These are phyloP conservation scores for Eupleurogrammus muticus DNA, from an alignment of 2,797 vertebrate species.

Conservation along the genomic window DNA sequence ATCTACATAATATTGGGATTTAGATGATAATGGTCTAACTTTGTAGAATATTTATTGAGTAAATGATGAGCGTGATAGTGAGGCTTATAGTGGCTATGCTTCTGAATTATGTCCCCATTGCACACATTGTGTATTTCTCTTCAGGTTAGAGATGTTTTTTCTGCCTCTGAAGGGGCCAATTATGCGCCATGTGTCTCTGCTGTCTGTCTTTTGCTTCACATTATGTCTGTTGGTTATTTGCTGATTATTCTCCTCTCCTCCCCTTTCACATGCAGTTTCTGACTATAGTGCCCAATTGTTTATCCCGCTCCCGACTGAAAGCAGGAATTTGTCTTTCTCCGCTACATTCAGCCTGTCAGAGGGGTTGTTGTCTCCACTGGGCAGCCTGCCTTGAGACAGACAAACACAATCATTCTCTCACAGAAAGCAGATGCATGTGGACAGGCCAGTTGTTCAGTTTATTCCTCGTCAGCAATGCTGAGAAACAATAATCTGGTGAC, in stretches of 20 bases:
- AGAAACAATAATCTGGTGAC: constrained; percentile 24
- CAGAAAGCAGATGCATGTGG: constrained; percentile 31
- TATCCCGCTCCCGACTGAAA: constrained; percentile 51
- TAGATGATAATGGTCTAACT: background rate
- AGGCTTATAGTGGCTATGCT: background rate
- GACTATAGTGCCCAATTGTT: constrained; percentile 48
- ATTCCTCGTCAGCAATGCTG: constrained; percentile 19
- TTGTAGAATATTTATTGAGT: background rate
- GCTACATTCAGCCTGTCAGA: constrained; percentile 39
- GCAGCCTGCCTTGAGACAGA: constrained; percentile 44
- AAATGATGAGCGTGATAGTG: background rate
- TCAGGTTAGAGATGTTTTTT: constrained; percentile 12
- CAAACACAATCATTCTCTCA: constrained; percentile 56
- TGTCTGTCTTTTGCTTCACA: constrained; percentile 31
- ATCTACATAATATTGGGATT: no score
- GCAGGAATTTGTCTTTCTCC: constrained; percentile 44
- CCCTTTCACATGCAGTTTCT: constrained; percentile 21
- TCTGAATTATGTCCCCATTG: constrained; percentile 16
- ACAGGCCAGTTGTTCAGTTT: constrained; percentile 31
- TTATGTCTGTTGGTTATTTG: constrained; percentile 28
- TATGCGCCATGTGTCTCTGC: constrained; percentile 54
- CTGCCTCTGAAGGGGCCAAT: constrained; percentile 55
- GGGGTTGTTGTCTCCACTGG: constrained; percentile 51
- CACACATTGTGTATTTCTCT: constrained; percentile 17
- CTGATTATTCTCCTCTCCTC: constrained; percentile 9